These are phyloP conservation scores for Archivesica marissinica DNA, from an alignment of 1,140 invertebrate species.

Conservation along the genomic window DNA sequence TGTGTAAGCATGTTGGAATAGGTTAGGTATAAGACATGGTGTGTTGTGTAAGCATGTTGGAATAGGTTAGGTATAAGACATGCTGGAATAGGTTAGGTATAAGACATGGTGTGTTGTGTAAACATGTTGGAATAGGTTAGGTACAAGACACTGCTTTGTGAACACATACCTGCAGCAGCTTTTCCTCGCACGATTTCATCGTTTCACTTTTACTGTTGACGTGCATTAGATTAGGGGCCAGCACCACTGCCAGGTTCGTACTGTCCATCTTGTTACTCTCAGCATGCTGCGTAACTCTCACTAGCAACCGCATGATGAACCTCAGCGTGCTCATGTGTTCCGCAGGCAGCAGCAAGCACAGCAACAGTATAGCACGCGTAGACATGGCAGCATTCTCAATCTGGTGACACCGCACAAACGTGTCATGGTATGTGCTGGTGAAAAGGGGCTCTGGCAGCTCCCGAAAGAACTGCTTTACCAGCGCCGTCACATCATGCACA, in stretches of 20 bases:
- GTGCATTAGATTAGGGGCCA: constrained; percentile 94
- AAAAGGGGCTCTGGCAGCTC: constrained; percentile 93
- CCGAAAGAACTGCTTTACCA: constrained; percentile 92
- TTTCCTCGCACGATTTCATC: constrained; percentile 82
- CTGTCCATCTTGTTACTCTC: constrained; percentile 92
- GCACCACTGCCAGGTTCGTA: constrained; percentile 91
- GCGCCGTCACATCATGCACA: constrained; percentile 92
- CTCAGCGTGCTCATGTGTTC: constrained; percentile 88
- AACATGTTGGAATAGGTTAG: too few relatives aligned
- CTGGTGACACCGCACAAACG: constrained; percentile 88
- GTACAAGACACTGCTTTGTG: too few relatives aligned
- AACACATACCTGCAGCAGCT: constrained; percentile 75
- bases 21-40: too few relatives aligned
- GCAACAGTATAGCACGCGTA: constrained; percentile 86
- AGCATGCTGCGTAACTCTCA: constrained; percentile 86
- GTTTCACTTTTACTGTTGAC: constrained; percentile 85
- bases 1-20: too few relatives aligned
- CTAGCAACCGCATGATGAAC: constrained; percentile 88
- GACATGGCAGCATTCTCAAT: constrained; percentile 79
- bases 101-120: too few relatives aligned
- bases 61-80: too few relatives aligned
- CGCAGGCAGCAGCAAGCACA: constrained; percentile 88
- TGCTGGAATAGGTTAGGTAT: too few relatives aligned
- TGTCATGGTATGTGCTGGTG: constrained; percentile 88
- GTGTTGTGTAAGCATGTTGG: too few relatives aligned